A percentile compares a stretch with the other conserved stretches of the same genome.
These are phyloP conservation scores for Siderastrea radians DNA, from an alignment of 92 coral and sea anemone genomes.

Conservation along the genomic window DNA sequence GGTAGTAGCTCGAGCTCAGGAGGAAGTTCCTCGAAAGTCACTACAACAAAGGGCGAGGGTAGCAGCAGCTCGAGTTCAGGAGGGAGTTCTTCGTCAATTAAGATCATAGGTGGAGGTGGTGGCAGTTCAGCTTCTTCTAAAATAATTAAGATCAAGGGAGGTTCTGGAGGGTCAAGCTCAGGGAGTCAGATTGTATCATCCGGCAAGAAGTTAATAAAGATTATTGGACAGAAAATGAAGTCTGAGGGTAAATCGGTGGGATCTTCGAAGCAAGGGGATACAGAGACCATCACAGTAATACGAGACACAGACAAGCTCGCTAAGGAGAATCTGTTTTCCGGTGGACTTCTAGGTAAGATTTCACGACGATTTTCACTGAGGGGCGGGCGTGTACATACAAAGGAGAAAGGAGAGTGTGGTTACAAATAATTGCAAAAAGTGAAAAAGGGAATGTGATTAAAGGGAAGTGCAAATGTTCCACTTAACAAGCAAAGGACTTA, in stretches of 20 bases:
- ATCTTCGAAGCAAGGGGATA: neutral
- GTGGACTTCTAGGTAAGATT: constrained; percentile 22
- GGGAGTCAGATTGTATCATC: neutral
- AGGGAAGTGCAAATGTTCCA: no score
- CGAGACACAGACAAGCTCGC: neutral
- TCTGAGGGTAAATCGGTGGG: neutral
- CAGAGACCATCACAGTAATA: neutral
- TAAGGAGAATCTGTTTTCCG: constrained; percentile 17
- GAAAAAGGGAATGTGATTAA: no score
- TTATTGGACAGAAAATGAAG: neutral
- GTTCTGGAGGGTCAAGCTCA: constrained; percentile 12
- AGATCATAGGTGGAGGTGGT: neutral
- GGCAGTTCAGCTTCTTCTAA: neutral
- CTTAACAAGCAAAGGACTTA: no score
- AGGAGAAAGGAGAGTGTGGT: no score
- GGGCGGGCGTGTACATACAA: no score
- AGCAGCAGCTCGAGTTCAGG: neutral
- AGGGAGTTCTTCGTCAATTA: neutral
- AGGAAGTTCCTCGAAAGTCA: neutral
- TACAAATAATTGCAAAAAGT: no score
- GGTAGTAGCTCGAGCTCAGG: neutral
- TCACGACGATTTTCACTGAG: no score
- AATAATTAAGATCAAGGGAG: neutral
- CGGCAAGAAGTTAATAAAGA: neutral
- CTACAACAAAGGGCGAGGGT: neutral